Evolutionary conservation across 2,113 vertebrate species (phyloP).

Genomic region (Tyto alba): DNA sequence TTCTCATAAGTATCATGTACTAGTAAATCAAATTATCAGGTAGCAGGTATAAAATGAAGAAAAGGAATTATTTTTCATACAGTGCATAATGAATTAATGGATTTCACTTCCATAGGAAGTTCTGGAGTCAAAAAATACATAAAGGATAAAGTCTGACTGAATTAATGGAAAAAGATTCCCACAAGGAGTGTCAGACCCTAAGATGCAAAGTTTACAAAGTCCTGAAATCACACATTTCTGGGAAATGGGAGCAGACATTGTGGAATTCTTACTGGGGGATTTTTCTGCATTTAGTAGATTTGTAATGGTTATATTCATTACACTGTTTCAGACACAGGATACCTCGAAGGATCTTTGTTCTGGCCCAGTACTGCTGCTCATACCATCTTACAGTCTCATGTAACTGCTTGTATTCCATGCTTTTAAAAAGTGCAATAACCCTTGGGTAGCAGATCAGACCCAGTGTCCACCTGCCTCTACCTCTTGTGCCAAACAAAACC

Average conservation of each 20-base stretch:
- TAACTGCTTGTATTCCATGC: neutral
- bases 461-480: neutral
- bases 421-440: neutral
- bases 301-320: neutral
- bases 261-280: neutral
- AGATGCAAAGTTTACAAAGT: neutral
- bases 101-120: neutral
- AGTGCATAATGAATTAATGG: neutral
- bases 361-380: neutral
- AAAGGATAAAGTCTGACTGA: neutral
- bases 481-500: neutral
- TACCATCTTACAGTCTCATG: neutral
- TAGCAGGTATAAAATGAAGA: neutral
- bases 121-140: neutral
- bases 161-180: neutral
- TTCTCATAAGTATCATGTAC: neutral
- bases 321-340: neutral
- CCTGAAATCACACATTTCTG: neutral
- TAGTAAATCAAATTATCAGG: neutral
- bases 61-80: neutral
- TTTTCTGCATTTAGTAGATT: neutral
- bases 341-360: neutral
- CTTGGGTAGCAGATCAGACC: neutral
- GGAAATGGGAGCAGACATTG: neutral
- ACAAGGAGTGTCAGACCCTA: neutral